Evolutionary conservation across 2,113 vertebrate genomes (phyloP), one percentile per base, ranked within the genome.

Genomic region (Eclectus roratus): DNA sequence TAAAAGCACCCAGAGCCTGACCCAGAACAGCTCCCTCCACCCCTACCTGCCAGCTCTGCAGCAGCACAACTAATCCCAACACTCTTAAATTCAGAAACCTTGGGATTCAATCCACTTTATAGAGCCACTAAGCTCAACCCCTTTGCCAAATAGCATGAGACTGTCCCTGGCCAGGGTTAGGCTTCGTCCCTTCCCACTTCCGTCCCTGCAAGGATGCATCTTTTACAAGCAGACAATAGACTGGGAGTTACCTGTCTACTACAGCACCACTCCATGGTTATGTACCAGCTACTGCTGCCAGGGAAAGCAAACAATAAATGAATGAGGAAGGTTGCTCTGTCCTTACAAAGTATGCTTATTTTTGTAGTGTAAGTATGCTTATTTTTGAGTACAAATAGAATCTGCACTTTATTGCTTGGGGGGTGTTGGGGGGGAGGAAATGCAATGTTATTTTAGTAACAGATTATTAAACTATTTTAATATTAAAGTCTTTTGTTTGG

Each of bases 381-480:
- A 80, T 91, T 96, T 87, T 84, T 5, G 44, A 94, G 24, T 31
- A 61, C 56, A 61, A 89, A 52, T 41, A 68, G 91, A 92, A 28
- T 55, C 31, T 96, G 98, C 97, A 98, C 97, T 98, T 98, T 97
- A 98, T 90, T 85, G 86, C 20, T 88, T 24, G 10, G 60, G 79
- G 12, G 46, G 46, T 11, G 46, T 11, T 47, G 46, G 18, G 17
- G n/a, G 1, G 0, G 1, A 1, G 8, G 10, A 71, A 60, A 91
- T 4, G 13, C 81, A 27, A 53, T 73, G 61, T 96, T 96, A 95
- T 92, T 96, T 97, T 97, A 96, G 77, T 96, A 97, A 98, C 93
- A 94, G 87, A 94, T 96, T 96, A 98, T 98, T 98, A 98, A 98
- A 98, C 50, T 96, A 97, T 98, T 98, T 97, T 98, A 94, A 96